Conservation (phyloP, 2,113 vertebrate species). For the Odontophorus gujanensis region DNA sequence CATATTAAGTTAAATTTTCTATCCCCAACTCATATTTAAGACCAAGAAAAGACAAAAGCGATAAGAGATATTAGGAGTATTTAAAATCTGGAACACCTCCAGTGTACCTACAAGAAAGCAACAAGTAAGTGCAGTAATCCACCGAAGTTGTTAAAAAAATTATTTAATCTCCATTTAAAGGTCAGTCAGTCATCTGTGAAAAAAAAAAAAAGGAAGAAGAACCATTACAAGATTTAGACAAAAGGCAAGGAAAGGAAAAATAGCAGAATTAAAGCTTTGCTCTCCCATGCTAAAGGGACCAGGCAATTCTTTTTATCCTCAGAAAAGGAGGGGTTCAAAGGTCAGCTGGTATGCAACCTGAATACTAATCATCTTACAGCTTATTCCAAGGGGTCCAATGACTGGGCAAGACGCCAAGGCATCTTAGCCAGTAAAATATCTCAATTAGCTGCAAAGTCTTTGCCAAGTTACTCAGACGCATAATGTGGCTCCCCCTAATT, state of each 20-base stretch:
- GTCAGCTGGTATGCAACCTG: constrained; percentile 70
- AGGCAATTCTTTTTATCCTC: constrained; percentile 53
- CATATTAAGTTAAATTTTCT: neutral
- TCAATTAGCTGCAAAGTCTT: constrained; percentile 75
- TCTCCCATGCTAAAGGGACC: constrained; percentile 61
- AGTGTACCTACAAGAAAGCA: neutral
- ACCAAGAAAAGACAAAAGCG: neutral
- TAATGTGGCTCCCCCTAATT: neutral
- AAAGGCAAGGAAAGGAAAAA: constrained; percentile 52
- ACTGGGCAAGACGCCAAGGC: constrained; percentile 71
- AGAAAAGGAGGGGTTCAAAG: constrained; percentile 55
- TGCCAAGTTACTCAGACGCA: constrained; percentile 62
- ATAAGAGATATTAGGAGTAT: neutral
- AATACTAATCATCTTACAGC: constrained; percentile 78
- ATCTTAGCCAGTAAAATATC: constrained; percentile 67
- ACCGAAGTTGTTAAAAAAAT: constrained; percentile 82
- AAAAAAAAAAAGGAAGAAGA: constrained; percentile 12
- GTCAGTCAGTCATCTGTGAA: constrained; percentile 73
- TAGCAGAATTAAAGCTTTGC: constrained; percentile 73
- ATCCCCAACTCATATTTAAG: neutral
- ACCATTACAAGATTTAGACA: neutral
- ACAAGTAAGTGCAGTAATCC: constrained; percentile 65
- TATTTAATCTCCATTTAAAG: constrained; percentile 77
- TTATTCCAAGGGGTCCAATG: constrained; percentile 69
- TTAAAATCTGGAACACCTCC: constrained; percentile 2